Base-by-base conservation (phyloP, 2,888 invertebrate genomes). In the Synergus japonicus region DNA sequence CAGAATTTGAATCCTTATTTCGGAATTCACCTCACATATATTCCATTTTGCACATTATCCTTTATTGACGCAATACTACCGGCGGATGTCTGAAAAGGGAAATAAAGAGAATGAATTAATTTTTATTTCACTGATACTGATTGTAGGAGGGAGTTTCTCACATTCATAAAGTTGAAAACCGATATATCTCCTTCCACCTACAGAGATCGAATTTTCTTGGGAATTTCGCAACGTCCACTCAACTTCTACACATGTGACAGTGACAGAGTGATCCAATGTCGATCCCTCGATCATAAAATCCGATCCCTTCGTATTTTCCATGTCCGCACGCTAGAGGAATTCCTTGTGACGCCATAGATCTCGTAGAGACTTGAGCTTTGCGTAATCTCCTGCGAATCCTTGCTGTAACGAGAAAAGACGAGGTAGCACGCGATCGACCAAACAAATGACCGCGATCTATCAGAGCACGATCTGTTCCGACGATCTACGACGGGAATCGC, bases 371-470 rank as follows among this genome's bases (percentile, higher is more conserved):
- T 60, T 18, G 60, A 60, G 60, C 22, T 63, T 63, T 63, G 63
- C 63, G 63, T 63, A 63, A 63, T 63, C 63, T 54, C 9, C 15
- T 29, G 46, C 73, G 73, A 73, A 54, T 73, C 54, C 73, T 41
- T 49, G 15, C 29, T 73, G 49, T 49, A 69, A 69, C 22, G 77
- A 81, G 78, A 82, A 82, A 81, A 81, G 80, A 78, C 79, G 66
- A 73, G 76, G 76, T 78, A 82, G 85, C 84, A 86, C 85, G 86
- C 87, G 87, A 87, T 87, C 88, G 85, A 87, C 85, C 84, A 87
- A 87, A 89, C 88, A 88, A 90, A 91, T 90, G 91, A 89, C 88
- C 89, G 88, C 86, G 87, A 89, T 89, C 88, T 89, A 90, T 90
- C 90, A 85, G 84, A 60, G 78, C 85, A 81, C 87, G 87, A 88